A percentile compares a stretch with the other conserved stretches of the same genome.
phyloP scores from a whole-genome alignment of 1,140 invertebrate species.

The Streblospio benedicti region DNA sequence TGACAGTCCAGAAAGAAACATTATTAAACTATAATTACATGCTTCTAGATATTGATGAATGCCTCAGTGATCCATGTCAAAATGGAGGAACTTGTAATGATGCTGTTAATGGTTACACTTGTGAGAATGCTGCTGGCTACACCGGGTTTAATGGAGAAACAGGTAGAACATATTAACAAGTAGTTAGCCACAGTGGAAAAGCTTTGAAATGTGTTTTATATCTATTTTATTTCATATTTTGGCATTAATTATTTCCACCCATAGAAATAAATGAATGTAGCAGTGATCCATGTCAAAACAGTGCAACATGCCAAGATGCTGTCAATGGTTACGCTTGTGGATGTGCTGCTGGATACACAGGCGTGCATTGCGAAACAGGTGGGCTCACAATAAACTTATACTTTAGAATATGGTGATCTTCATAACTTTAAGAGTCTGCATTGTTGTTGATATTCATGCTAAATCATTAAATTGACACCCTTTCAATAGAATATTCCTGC shows the following conservation, averaged over 20 bases:
- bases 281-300: conserved; percentile 9
- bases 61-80: conserved; percentile 2
- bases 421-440: too few relatives aligned
- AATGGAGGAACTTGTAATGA: conserved; percentile 3
- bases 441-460: too few relatives aligned
- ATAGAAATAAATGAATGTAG: conserved; percentile 9
- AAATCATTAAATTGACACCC: too few relatives aligned
- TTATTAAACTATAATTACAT: too few relatives aligned
- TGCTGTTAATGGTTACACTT: conserved; percentile 4
- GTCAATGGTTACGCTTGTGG: conserved; percentile 13
- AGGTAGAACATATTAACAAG: background rate
- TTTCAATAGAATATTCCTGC: too few relatives aligned
- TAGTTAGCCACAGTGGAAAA: too few relatives aligned
- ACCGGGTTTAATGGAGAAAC: conserved; percentile 3
- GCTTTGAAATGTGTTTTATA: too few relatives aligned
- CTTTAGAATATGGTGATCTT: too few relatives aligned
- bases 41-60: background rate
- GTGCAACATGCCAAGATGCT: conserved; percentile 6
- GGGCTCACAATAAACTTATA: too few relatives aligned
- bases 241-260: too few relatives aligned
- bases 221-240: too few relatives aligned
- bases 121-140: conserved; percentile 3
- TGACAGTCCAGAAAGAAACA: too few relatives aligned
- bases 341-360: conserved; percentile 9
- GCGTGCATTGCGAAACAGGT: conserved; percentile 14